phyloP scores from a whole-genome alignment of 2,888 invertebrate genomes.

The Cerastis rubricosa region DNA sequence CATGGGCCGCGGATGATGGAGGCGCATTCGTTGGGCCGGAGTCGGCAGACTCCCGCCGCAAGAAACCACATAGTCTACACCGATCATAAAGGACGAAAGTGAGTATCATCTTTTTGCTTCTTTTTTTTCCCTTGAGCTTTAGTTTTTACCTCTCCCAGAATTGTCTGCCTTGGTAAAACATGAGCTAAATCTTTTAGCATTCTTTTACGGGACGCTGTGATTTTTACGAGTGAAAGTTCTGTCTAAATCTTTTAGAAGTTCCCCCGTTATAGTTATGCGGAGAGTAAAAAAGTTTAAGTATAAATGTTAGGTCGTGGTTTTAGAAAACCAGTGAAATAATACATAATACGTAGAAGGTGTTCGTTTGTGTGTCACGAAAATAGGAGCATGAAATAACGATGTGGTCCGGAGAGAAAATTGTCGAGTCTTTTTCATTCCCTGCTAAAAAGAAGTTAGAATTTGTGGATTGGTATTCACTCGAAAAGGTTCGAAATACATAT shows the following conservation, averaged over 20 bases:
- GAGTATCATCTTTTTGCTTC: conserved; percentile 74
- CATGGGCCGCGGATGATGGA: conserved; percentile 80
- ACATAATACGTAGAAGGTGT: background rate
- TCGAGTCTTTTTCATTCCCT: background rate
- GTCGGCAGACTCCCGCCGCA: conserved; percentile 82
- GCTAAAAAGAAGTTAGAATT: background rate
- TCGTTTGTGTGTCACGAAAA: conserved; percentile 11
- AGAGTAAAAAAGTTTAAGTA: conserved; percentile 12
- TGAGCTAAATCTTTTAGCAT: conserved; percentile 27
- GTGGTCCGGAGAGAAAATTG: background rate
- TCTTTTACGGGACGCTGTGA: conserved; percentile 30
- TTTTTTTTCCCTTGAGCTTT: conserved; percentile 19
- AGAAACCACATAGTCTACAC: conserved; percentile 90
- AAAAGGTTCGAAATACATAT: background rate
- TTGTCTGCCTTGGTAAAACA: conserved; percentile 23
- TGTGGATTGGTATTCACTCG: background rate
- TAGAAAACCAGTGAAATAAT: background rate
- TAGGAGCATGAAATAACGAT: conserved; percentile 8
- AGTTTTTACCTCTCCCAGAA: background rate
- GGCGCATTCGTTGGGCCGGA: conserved; percentile 80
- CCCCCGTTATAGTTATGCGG: conserved; percentile 1
- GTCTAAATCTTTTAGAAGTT: conserved; percentile 32
- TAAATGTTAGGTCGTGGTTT: background rate
- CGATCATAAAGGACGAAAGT: conserved; percentile 90
- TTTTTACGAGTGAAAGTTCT: conserved; percentile 42